Base-by-base conservation (phyloP, 2,797 vertebrate genomes). In the Catostomus latipinnis region DNA sequence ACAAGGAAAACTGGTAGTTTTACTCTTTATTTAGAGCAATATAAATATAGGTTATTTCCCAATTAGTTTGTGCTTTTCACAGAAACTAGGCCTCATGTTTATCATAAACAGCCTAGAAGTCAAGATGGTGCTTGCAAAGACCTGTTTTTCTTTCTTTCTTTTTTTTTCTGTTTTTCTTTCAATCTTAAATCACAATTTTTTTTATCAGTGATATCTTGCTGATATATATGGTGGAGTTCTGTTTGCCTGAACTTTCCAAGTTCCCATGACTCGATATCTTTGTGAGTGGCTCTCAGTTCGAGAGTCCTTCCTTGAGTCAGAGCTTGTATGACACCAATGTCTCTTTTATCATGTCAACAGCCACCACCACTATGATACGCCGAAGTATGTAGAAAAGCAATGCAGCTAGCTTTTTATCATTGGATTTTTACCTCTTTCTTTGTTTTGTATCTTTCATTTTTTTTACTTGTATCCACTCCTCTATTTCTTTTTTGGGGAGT, bases 1-100 rank as follows among this genome's bases (percentile, higher is more conserved):
- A 34, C 34, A 34, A 34, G 34, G 34, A 34, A 34, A 34, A 34
- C 34, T 22, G 22, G 34, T 34, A 34, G 34, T 34, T 34, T 34
- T 34, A 34, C 34, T 34, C 34, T 57, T 46, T 45, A 34, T 69
- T 77, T 18, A 16, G n/a, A 58, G 48, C 4, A 0, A 16, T 43
- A 73, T 10, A 52, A 74, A 74, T 74, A 3, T 52, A 54, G 11
- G 2, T 53, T n/a, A 45, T 43, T 71, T 61, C 48, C 54, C 50
- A 53, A 1, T 60, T 61, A 45, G 53, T 53, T 13, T 18, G 43
- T 34, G 16, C 50, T 71, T 74, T 81, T 66, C 13, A 10, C 58
- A 9, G 60, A 75, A 84, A 71, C 10, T 63, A 72, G 76, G 72
- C 49, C 78, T 82, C 12, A 13, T 80, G 72, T 68, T 76, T 72